A percentile compares a stretch with the other conserved stretches of the same genome.
phyloP scores from a whole-genome alignment of 2,888 invertebrate genomes.

The Teleogryllus oceanicus region DNA sequence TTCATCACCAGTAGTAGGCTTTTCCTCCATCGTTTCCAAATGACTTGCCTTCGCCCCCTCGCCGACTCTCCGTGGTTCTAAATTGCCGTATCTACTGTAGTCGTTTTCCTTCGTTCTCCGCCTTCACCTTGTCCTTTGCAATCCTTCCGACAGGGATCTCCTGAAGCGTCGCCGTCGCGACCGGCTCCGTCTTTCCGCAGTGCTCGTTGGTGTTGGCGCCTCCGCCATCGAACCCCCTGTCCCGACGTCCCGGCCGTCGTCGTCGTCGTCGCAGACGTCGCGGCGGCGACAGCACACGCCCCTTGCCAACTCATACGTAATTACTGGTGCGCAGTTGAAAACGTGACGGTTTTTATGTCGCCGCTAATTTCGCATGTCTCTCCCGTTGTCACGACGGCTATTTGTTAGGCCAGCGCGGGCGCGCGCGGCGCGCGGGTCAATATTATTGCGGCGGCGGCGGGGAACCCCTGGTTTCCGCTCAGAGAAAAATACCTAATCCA shows the following conservation, averaged over 20 bases:
- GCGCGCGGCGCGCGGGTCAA: background rate
- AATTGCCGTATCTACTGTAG: too few relatives aligned
- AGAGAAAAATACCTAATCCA: conserved; percentile 18
- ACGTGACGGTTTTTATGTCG: conserved; percentile 9
- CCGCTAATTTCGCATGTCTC: conserved; percentile 18
- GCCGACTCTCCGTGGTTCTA: too few relatives aligned
- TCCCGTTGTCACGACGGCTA: conserved; percentile 7
- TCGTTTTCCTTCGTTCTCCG: too few relatives aligned
- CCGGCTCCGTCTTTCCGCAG: too few relatives aligned
- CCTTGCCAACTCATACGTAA: conserved; percentile 4
- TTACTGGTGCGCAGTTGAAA: conserved; percentile 6
- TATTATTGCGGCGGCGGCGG: background rate
- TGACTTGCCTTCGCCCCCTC: too few relatives aligned
- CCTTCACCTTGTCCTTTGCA: too few relatives aligned
- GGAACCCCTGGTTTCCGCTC: background rate
- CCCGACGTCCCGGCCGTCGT: background rate
- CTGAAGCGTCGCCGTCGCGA: too few relatives aligned
- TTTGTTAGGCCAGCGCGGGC: background rate
- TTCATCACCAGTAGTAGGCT: too few relatives aligned
- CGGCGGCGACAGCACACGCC: background rate
- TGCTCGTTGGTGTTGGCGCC: too few relatives aligned
- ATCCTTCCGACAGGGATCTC: too few relatives aligned
- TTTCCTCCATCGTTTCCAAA: too few relatives aligned
- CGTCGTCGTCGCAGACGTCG: background rate
- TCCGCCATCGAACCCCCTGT: too few relatives aligned